Percentiles rank a stretch among this genome's conserved stretches.
Conservation (phyloP, 2,888 invertebrate genomes). For the Hoplodrina blanda region DNA sequence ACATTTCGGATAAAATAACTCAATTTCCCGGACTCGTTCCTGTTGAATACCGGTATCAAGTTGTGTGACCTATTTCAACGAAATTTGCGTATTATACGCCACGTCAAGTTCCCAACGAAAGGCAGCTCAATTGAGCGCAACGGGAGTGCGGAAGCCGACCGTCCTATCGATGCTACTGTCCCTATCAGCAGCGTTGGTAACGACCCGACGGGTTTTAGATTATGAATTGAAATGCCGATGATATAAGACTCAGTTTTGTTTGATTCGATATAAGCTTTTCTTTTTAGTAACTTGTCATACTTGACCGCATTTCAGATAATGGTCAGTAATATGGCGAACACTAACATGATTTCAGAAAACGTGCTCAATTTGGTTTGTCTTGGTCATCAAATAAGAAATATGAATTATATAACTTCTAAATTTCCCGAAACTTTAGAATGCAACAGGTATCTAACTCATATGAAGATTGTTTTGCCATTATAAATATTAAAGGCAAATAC, state of each 20-base stretch:
- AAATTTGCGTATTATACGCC: constrained; percentile 60
- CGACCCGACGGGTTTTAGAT: constrained; percentile 42
- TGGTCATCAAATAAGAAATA: constrained; percentile 1
- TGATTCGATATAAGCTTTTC: constrained; percentile 11
- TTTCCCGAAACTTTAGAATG: background rate
- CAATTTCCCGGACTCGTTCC: constrained; percentile 63
- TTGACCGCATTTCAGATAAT: constrained; percentile 52
- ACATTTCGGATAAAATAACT: constrained; percentile 61
- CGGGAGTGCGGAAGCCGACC: constrained; percentile 44
- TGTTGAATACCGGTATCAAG: constrained; percentile 60
- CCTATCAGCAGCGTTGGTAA: constrained; percentile 48
- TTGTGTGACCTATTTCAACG: constrained; percentile 66
- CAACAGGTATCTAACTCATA: background rate
- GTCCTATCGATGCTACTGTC: constrained; percentile 55
- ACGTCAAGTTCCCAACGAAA: constrained; percentile 61
- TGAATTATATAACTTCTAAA: background rate
- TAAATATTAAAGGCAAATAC: background rate
- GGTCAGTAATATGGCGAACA: constrained; percentile 25
- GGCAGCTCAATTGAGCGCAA: constrained; percentile 64
- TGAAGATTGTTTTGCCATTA: background rate
- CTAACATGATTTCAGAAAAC: constrained; percentile 33
- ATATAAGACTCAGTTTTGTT: constrained; percentile 28
- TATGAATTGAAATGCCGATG: constrained; percentile 13
- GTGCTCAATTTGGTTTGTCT: constrained; percentile 27
- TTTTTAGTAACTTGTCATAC: constrained; percentile 35